phyloP scores from a whole-genome alignment of 2,113 vertebrate genomes.

The Xenopus laevis region DNA sequence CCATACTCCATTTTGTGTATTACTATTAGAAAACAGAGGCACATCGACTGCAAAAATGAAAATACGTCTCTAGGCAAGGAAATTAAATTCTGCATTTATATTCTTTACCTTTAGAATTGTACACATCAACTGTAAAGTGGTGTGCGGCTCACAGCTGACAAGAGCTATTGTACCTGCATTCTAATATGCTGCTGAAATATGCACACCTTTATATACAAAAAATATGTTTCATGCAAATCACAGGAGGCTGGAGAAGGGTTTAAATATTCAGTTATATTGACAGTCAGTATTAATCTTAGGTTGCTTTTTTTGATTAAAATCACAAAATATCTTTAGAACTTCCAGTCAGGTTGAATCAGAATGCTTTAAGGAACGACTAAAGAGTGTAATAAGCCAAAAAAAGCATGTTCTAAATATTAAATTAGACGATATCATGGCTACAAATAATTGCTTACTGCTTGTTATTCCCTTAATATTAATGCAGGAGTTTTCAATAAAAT shows the following conservation, averaged over 20 bases:
- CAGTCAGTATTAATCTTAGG: neutral
- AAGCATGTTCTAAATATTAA: too few species aligned
- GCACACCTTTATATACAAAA: neutral
- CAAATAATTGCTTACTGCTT: too few species aligned
- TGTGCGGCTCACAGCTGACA: neutral
- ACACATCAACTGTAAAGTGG: neutral
- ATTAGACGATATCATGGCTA: too few species aligned
- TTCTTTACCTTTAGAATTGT: neutral
- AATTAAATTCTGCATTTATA: neutral
- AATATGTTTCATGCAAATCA: conserved; percentile 3
- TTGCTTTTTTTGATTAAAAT: neutral
- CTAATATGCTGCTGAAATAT: neutral
- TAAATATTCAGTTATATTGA: neutral
- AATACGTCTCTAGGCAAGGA: neutral
- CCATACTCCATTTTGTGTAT: neutral
- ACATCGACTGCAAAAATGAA: neutral
- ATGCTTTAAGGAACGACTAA: neutral
- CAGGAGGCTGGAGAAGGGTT: neutral
- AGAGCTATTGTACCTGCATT: conserved; percentile 3
- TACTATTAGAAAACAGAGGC: conserved; percentile 1
- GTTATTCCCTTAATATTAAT: too few species aligned
- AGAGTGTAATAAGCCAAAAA: neutral
- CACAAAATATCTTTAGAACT: neutral
- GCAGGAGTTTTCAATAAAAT: too few species aligned
- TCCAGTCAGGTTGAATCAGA: neutral